A percentile compares a stretch with the other conserved stretches of the same genome.
Conservation (phyloP, 2,797 vertebrate species). For the Syndactyla subalaris region DNA sequence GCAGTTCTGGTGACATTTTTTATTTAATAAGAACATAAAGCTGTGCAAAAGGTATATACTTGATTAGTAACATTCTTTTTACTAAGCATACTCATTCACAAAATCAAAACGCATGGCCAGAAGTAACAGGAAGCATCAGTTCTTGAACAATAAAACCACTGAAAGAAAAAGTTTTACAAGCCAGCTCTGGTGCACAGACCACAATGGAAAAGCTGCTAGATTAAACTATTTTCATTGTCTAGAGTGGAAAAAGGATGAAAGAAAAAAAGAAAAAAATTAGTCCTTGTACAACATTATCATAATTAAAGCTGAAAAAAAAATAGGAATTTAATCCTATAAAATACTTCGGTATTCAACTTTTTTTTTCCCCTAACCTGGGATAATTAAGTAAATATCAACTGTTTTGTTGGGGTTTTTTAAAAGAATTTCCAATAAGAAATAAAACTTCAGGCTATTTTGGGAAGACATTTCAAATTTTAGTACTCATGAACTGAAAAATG, state of each 20-base stretch:
- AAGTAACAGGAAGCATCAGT: constrained; percentile 25
- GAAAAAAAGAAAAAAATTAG: neutral
- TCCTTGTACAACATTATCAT: neutral
- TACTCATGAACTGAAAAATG: neutral
- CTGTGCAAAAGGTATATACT: neutral
- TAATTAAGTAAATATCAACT: neutral
- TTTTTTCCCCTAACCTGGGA: neutral
- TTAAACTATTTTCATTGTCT: constrained; percentile 38
- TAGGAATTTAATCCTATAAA: neutral
- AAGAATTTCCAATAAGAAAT: neutral
- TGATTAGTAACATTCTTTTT: neutral
- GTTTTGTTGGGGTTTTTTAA: neutral
- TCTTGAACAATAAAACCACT: constrained; percentile 48
- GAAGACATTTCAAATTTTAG: neutral
- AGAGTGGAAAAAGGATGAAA: neutral
- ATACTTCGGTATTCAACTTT: neutral
- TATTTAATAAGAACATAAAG: neutral
- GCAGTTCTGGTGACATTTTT: neutral
- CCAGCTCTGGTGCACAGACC: constrained; percentile 17
- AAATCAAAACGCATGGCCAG: constrained; percentile 11
- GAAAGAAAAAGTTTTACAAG: constrained; percentile 53
- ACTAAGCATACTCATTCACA: neutral
- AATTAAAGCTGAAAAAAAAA: neutral
- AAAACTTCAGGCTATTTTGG: neutral
- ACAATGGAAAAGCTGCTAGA: constrained; percentile 32